Evolutionary conservation across 2,888 invertebrate genomes (phyloP).

Genomic region (Trichogramma evanescens): DNA sequence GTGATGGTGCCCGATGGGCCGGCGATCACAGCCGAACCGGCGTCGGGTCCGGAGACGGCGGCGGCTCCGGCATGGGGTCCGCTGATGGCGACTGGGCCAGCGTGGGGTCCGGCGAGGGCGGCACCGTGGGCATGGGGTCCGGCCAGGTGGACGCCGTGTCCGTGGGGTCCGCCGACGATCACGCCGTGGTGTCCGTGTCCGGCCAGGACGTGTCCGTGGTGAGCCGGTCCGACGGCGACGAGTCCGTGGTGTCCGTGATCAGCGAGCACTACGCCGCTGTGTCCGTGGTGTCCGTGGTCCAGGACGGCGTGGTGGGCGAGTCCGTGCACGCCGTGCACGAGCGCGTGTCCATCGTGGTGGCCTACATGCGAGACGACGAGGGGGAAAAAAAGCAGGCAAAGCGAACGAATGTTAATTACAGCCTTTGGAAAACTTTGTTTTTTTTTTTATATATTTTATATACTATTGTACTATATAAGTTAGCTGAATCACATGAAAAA

Average conservation of each 20-base stretch:
- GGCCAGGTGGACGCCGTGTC: slow-evolving; percentile 39
- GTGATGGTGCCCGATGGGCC: slow-evolving; percentile 44
- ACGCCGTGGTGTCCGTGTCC: slow-evolving; percentile 38
- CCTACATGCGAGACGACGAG: too few species aligned
- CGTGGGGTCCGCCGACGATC: slow-evolving; percentile 35
- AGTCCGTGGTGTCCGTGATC: not conserved
- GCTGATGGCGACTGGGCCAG: slow-evolving; percentile 29
- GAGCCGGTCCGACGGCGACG: not conserved
- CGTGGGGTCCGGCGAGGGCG: slow-evolving; percentile 39
- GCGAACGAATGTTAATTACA: too few species aligned
- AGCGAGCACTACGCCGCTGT: slow-evolving; percentile 1
- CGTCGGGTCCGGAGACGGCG: slow-evolving; percentile 39
- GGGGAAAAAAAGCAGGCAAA: too few species aligned
- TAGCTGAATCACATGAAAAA: too few species aligned
- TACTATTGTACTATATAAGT: too few species aligned
- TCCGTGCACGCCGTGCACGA: slow-evolving; percentile 1
- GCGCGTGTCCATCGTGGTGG: not conserved
- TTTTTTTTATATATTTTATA: too few species aligned
- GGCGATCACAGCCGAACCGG: slow-evolving; percentile 41
- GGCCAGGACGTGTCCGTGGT: slow-evolving; percentile 38
- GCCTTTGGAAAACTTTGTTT: too few species aligned
- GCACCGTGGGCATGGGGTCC: slow-evolving; percentile 41
- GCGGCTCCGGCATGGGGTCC: slow-evolving; percentile 38
- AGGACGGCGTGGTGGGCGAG: not conserved
- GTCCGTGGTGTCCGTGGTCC: not conserved